phyloP scores from a whole-genome alignment of 2,797 vertebrate species.

The Falco cherrug region DNA sequence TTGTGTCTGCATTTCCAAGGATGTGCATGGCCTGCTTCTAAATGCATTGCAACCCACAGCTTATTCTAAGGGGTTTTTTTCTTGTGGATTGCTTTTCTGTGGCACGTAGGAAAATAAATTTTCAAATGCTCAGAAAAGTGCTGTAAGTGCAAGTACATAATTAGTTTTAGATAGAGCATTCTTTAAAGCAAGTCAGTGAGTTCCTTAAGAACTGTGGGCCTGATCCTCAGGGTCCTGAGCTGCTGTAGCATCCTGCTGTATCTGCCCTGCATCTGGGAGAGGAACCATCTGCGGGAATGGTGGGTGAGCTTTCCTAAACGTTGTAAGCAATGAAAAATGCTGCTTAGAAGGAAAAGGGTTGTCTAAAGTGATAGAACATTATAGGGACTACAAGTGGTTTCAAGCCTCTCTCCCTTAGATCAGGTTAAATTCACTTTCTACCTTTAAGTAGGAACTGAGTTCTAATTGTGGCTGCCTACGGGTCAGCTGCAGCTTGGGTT shows the following conservation, averaged over 20 bases:
- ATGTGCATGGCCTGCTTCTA: not conserved
- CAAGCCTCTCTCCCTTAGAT: not conserved
- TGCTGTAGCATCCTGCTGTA: not conserved
- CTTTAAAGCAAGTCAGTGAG: not conserved
- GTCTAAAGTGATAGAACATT: not conserved
- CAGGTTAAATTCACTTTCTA: conserved; percentile 31
- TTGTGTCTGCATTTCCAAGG: not conserved
- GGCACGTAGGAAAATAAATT: not conserved
- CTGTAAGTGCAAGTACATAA: not conserved
- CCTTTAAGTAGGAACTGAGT: not conserved
- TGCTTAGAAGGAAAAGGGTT: not conserved
- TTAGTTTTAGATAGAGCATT: conserved; percentile 12
- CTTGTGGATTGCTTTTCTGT: not conserved
- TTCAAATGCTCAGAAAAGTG: not conserved
- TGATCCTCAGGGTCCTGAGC: not conserved
- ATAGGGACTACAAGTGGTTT: not conserved
- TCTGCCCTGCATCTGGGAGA: not conserved
- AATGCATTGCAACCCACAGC: not conserved
- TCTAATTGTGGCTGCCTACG: conserved; percentile 59
- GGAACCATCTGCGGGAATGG: not conserved
- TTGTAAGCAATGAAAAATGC: not conserved
- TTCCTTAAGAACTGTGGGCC: not conserved
- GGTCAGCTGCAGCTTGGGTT: conserved; percentile 26
- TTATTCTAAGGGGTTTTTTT: not conserved
- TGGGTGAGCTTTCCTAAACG: not conserved